Evolutionary conservation across 2,888 invertebrate species (phyloP).

Genomic region (Fissipunctia ypsillon): DNA sequence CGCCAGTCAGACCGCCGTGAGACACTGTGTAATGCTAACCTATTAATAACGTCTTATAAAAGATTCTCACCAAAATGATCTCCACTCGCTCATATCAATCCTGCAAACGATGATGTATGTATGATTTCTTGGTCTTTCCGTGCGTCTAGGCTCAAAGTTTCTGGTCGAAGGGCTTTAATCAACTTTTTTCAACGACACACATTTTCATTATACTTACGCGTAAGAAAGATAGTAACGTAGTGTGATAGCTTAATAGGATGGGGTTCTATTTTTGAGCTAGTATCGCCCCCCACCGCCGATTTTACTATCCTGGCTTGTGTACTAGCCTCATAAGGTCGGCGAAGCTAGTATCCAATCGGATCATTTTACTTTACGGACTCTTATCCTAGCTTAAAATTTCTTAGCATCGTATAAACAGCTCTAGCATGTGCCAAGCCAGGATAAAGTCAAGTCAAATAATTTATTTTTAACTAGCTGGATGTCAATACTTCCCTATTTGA

Average conservation of each 20-base stretch:
- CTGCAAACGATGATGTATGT: neutral
- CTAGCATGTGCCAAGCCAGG: neutral
- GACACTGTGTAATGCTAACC: constrained; percentile 69
- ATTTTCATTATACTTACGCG: neutral
- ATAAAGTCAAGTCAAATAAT: no score
- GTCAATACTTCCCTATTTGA: no score
- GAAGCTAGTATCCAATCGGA: neutral
- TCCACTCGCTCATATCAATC: neutral
- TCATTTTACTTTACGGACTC: neutral
- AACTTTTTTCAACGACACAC: neutral
- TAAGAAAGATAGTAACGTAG: neutral
- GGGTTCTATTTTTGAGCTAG: neutral
- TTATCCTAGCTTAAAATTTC: no score
- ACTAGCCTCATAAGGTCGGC: neutral
- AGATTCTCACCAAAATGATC: constrained; percentile 23
- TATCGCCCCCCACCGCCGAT: neutral
- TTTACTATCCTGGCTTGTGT: neutral
- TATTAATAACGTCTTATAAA: constrained; percentile 56
- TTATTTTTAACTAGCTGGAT: no score
- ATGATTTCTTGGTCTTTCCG: neutral
- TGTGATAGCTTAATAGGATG: neutral
- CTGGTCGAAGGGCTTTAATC: neutral
- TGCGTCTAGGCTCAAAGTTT: neutral
- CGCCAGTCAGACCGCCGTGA: constrained; percentile 77
- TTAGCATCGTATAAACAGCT: no score